A percentile compares a stretch with the other conserved stretches of the same genome.
phyloP scores from a whole-genome alignment of 2,888 invertebrate species.

The Diarsia dahlii region DNA sequence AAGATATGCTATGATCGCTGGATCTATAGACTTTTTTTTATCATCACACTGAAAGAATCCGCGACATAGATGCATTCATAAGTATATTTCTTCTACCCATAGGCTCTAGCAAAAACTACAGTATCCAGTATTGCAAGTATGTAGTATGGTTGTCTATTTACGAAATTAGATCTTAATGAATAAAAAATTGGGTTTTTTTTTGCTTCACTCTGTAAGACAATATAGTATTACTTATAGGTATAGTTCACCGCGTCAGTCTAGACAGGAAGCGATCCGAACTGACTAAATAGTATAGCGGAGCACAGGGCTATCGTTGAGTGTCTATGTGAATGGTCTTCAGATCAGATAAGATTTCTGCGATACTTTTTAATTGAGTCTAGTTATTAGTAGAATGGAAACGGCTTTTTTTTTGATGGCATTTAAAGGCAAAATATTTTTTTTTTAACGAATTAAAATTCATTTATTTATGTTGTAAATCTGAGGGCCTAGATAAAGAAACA shows the following conservation, averaged over 20 bases:
- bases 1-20: neutral
- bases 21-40: neutral
- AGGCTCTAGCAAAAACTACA: no score
- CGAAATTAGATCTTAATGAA: neutral
- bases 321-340: constrained; percentile 9
- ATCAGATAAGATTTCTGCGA: constrained; percentile 27
- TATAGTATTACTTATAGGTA: neutral
- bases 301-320: constrained; percentile 7
- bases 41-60: no score
- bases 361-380: neutral
- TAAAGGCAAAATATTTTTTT: neutral
- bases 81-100: no score
- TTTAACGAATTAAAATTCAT: neutral
- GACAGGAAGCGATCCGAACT: constrained; percentile 38
- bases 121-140: no score
- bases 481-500: neutral
- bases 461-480: neutral
- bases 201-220: neutral
- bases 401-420: neutral
- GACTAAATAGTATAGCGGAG: neutral
- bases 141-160: neutral
- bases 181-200: neutral
- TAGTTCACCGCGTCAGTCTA: constrained; percentile 32
- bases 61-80: no score
- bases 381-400: rapidly evolving